Conservation (phyloP, 2,888 invertebrate species). For the Agriopis marginaria region DNA sequence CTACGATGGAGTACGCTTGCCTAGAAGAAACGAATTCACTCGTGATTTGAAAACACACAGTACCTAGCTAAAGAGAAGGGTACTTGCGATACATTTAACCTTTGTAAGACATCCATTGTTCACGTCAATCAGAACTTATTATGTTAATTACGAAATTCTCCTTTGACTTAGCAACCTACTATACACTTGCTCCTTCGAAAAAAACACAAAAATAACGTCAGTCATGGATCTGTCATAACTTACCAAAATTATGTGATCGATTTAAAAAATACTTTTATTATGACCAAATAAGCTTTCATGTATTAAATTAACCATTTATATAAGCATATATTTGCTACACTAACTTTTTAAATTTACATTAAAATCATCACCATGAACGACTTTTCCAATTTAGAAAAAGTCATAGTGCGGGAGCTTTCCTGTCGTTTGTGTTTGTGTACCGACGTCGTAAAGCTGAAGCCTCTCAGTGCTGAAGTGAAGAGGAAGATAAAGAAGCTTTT, state of each 20-base stretch:
- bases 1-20: too few species aligned
- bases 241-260: slow-evolving; percentile 64
- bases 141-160: not conserved
- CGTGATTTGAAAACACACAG: too few species aligned
- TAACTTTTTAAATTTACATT: slow-evolving; percentile 28
- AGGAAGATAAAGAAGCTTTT: slow-evolving; percentile 78
- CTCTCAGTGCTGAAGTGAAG: slow-evolving; percentile 75
- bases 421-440: slow-evolving; percentile 80
- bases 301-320: slow-evolving; percentile 32
- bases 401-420: slow-evolving; percentile 79
- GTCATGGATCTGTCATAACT: slow-evolving; percentile 57
- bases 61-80: too few species aligned
- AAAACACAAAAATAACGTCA: slow-evolving; percentile 34
- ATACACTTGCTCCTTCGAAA: slow-evolving; percentile 16
- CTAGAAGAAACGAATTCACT: too few species aligned
- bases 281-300: slow-evolving; percentile 56
- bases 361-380: slow-evolving; percentile 74
- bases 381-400: slow-evolving; percentile 75
- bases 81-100: too few species aligned
- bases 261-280: slow-evolving; percentile 58
- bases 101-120: not conserved
- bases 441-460: slow-evolving; percentile 79
- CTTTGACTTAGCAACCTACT: not conserved
- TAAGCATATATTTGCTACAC: slow-evolving; percentile 31
- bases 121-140: not conserved